Base-by-base conservation (phyloP, 2,797 vertebrate species). In the Ibycter americanus region DNA sequence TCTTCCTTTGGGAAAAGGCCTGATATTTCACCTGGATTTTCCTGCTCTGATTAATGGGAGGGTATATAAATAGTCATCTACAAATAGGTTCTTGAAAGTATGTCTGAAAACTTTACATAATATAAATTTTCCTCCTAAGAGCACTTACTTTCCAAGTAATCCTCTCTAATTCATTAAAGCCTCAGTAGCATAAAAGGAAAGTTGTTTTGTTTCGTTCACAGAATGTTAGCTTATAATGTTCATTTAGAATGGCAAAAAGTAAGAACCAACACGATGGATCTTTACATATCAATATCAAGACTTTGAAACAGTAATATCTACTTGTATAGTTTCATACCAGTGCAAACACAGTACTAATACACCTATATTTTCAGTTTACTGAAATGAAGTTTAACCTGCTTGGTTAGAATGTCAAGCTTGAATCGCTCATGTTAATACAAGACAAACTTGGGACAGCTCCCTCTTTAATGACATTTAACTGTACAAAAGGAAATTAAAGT, bases 401-500 rank as follows among this genome's bases (percentile, higher is more conserved):
- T 67, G 32, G 40, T 31, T 26, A 52, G 59, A 89, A 73, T 91
- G 70, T 77, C 34, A 70, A 46, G 82, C 44, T 52, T 36, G 47
- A 81, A 87, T 78, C 0, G 0, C 58, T 85, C 49, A 54, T 67
- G 58, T 91, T 61, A 79, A 74, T 16, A 36, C 13, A 67, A 80
- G 49, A 61, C 14, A 70, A 83, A 74, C 5, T 58, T 68, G 56
- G 36, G 34, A 31, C 7, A 52, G 55, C 47, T 96, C 82, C 83
- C 71, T 61, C 84, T 83, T 83, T 82, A 63, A 59, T 80, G 95
- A 89, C 89, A 95, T 87, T 92, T 93, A 92, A 72, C 74, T 83
- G 67, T 73, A 77, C 51, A 70, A 90, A 80, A 83, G 49, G 44
- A 89, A 94, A 95, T 93, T n/a, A 89, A 96, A 89, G 38, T 90